Percentiles rank a stretch among this genome's conserved stretches.
phyloP scores from a whole-genome alignment of 2,113 vertebrate genomes.

The Dendrocopos noguchii region DNA sequence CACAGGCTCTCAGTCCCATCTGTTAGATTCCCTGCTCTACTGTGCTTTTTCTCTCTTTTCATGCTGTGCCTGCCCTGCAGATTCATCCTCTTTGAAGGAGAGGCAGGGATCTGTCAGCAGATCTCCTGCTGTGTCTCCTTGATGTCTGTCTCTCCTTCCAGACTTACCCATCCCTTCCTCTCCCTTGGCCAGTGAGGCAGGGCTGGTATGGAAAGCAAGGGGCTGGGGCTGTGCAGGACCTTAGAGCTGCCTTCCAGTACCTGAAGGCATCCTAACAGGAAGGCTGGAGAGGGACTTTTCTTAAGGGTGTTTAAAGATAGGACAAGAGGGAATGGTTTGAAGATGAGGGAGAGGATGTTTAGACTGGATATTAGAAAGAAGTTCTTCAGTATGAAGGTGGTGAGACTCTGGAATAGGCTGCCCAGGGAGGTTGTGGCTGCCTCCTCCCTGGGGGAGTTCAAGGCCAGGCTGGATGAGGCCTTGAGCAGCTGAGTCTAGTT shows the following conservation, averaged over 20 bases:
- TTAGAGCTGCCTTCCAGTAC: not conserved
- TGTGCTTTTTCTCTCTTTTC: slow-evolving; percentile 44
- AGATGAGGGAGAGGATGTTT: too few relatives aligned
- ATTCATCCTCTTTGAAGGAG: not conserved
- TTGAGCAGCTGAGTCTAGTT: too few relatives aligned
- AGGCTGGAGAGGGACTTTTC: too few relatives aligned
- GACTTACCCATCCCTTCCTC: fast-evolving
- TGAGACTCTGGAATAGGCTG: too few relatives aligned
- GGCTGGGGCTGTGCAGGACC: not conserved
- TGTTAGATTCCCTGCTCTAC: slow-evolving; percentile 10
- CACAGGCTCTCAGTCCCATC: not conserved
- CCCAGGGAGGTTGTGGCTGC: too few relatives aligned
- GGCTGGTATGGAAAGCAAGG: not conserved
- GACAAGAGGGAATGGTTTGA: too few relatives aligned
- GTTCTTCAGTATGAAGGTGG: too few relatives aligned
- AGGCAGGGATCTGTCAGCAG: not conserved
- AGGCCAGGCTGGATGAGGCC: too few relatives aligned
- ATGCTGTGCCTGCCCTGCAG: not conserved
- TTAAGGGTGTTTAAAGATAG: too few relatives aligned
- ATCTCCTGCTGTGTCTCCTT: not conserved
- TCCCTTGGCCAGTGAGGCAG: not conserved
- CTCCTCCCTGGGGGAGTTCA: too few relatives aligned
- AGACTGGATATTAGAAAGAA: too few relatives aligned
- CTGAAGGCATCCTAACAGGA: too few relatives aligned
- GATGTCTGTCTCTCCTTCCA: not conserved